phyloP scores from a whole-genome alignment of 2,797 vertebrate genomes.

The Pterois miles region DNA sequence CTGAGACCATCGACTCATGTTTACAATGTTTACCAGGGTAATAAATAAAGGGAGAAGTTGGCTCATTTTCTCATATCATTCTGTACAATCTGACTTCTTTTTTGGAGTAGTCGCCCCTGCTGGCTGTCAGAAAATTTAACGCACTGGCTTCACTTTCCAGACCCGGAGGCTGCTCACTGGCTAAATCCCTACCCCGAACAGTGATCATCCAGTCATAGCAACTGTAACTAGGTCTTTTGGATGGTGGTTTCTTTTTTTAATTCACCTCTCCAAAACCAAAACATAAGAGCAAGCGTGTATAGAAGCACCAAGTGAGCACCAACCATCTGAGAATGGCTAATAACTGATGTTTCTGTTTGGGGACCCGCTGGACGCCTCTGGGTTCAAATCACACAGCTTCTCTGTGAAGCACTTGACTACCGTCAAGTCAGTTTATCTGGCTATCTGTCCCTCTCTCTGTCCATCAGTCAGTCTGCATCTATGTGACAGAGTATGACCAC shows the following conservation, averaged over 20 bases:
- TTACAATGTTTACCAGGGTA: too few species aligned
- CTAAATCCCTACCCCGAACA: too few species aligned
- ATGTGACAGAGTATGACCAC: constrained; percentile 74
- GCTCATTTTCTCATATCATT: too few species aligned
- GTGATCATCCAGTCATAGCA: neutral
- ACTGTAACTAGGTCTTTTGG: neutral
- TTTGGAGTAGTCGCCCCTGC: too few species aligned
- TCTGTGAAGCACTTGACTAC: neutral
- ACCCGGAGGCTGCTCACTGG: too few species aligned
- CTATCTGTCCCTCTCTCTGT: constrained; percentile 33
- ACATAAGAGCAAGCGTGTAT: neutral
- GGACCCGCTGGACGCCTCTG: neutral
- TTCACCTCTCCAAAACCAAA: neutral
- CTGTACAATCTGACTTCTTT: too few species aligned
- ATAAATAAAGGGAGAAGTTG: too few species aligned
- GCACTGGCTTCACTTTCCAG: too few species aligned
- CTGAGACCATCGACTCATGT: too few species aligned
- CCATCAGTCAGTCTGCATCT: constrained; percentile 49
- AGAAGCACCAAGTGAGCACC: neutral
- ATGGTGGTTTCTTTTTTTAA: neutral
- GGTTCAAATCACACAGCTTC: constrained; percentile 29
- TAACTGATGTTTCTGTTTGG: constrained; percentile 24
- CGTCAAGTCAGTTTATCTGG: constrained; percentile 39
- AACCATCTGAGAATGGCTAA: constrained; percentile 32
- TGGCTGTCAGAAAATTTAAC: too few species aligned